These are phyloP conservation scores for Drosophila anomelani DNA, from an alignment of 2,888 invertebrate species.

Conservation along the genomic window DNA sequence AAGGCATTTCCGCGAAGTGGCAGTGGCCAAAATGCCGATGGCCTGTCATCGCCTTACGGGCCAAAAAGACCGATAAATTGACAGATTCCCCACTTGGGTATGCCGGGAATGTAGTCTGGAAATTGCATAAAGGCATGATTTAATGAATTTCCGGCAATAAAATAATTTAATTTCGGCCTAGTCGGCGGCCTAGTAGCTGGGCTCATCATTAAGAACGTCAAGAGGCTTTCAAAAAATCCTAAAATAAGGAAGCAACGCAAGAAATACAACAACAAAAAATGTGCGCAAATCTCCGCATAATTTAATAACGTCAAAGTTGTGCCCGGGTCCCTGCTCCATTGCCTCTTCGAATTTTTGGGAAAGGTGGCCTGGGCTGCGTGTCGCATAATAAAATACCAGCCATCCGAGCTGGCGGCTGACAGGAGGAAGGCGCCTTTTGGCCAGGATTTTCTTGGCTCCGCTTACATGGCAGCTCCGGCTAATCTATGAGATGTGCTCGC, in stretches of 20 bases:
- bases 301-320: constrained; percentile 73
- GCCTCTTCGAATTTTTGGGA: constrained; percentile 14
- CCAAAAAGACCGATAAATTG: constrained; percentile 46
- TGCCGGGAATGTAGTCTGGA: constrained; percentile 55
- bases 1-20: constrained; percentile 32
- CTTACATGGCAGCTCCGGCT: constrained; percentile 51
- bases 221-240: constrained; percentile 57
- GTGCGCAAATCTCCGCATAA: constrained; percentile 77
- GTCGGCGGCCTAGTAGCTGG: constrained; percentile 35
- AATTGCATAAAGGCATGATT: constrained; percentile 71
- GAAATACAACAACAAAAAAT: constrained; percentile 46
- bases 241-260: constrained; percentile 13
- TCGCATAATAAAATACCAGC: constrained; percentile 70
- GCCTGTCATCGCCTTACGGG: constrained; percentile 35
- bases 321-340: constrained; percentile 27
- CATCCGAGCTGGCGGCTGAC: constrained; percentile 35
- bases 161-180: constrained; percentile 76
- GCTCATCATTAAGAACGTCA: constrained; percentile 75
- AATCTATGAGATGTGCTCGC: constrained; percentile 64
- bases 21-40: constrained; percentile 46
- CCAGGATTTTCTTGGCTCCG: constrained; percentile 43
- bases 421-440: constrained; percentile 48
- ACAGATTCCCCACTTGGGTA: constrained; percentile 53
- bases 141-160: constrained; percentile 79
- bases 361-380: constrained; percentile 60